Evolutionary conservation across 2,113 vertebrate genomes (phyloP).

Genomic region (Cettia cetti): DNA sequence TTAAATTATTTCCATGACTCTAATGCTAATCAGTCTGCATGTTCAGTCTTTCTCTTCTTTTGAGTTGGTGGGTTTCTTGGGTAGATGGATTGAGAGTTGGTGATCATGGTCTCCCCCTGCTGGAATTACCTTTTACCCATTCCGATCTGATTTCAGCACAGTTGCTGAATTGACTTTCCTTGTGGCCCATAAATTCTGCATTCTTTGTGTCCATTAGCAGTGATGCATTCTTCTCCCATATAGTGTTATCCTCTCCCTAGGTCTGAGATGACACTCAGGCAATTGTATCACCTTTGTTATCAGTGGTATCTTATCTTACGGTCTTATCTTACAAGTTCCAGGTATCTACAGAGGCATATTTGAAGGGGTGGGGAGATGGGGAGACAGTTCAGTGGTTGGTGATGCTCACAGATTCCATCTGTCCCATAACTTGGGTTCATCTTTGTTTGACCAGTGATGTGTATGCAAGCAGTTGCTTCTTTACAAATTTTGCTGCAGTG

Average conservation of each 20-base stretch:
- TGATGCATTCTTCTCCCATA: neutral
- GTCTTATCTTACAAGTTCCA: no score
- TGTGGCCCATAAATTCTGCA: neutral
- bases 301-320: neutral
- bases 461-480: fast-evolving
- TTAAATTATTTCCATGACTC: neutral
- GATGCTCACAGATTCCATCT: neutral
- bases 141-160: neutral
- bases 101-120: neutral
- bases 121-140: neutral
- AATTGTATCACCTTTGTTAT: neutral
- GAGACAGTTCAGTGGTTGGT: neutral
- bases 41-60: neutral
- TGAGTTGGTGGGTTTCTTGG: neutral
- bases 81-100: neutral
- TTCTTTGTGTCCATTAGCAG: neutral
- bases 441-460: neutral
- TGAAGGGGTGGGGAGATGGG: neutral
- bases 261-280: neutral
- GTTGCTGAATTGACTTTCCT: neutral
- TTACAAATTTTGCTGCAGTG: neutral
- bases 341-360: neutral
- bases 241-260: neutral
- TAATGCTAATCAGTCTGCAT: neutral
- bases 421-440: neutral